Conservation (phyloP, 2,888 invertebrate genomes). For the Mythimna lalbum region DNA sequence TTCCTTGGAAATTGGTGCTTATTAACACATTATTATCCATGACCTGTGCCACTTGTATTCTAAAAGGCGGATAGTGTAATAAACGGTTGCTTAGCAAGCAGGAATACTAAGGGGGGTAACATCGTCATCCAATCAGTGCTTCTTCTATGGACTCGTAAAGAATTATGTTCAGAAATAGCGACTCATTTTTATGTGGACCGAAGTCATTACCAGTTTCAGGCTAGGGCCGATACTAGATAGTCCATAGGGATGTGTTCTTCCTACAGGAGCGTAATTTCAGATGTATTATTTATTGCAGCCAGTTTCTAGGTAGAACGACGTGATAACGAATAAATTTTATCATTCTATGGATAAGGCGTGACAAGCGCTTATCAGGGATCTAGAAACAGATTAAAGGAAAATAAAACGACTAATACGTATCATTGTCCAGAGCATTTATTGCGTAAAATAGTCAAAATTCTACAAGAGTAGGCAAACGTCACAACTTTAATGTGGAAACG, state of each 20-base stretch:
- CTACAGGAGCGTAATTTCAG: not conserved
- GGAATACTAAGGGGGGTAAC: too few relatives aligned
- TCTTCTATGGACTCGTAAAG: too few relatives aligned
- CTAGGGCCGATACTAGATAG: too few relatives aligned
- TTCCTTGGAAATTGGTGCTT: too few relatives aligned
- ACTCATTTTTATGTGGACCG: too few relatives aligned
- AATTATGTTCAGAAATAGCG: too few relatives aligned
- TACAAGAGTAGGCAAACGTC: constrained; percentile 90
- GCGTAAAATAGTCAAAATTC: constrained; percentile 90
- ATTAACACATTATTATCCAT: too few relatives aligned
- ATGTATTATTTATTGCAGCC: not conserved
- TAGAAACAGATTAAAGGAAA: constrained; percentile 45
- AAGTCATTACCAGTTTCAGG: too few relatives aligned
- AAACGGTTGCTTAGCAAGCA: too few relatives aligned
- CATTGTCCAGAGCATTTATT: constrained; percentile 89
- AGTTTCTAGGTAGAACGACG: not conserved
- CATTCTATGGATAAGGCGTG: not conserved
- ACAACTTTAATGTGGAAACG: constrained; percentile 88
- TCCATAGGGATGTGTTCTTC: not conserved
- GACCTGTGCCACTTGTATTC: too few relatives aligned
- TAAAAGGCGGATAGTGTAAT: too few relatives aligned
- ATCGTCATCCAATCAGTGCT: too few relatives aligned
- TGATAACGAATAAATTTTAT: not conserved
- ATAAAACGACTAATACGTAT: constrained; percentile 72
- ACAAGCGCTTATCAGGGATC: not conserved